Evolutionary conservation across 2,888 invertebrate species (phyloP), one percentile per base, ranked within the genome.

Genomic region (Drosophila conformis): DNA sequence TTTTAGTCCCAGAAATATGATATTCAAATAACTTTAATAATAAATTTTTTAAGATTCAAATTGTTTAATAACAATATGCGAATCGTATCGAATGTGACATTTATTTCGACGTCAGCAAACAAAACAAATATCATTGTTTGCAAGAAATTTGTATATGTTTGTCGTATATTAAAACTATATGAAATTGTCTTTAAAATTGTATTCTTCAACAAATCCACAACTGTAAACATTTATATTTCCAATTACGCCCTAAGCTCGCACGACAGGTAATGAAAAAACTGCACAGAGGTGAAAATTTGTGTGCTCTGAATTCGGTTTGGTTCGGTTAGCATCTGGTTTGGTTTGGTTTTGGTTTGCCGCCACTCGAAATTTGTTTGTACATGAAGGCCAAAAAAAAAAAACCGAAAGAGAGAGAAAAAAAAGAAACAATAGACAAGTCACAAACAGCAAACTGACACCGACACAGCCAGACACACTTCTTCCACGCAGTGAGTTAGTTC

Each of bases 301-400:
- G 10, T 25, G 48, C n/a, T 56, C 2, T 11, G 40, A 46, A 21
- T 61, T 42, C 5, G 6, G 25, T 40, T 59, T 40, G 35, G 33
- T 54, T 54, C 29, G 51, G 36, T 53, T 77, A 40, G 57, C 36
- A 60, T 52, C 64, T 64, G 64, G 58, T 69, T 62, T 54, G 29
- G 42, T 33, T 51, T 42, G 27, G 38, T 36, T 56, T 56, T 56
- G 56, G 33, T 51, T 42, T 36, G 57, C 31, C 35, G 36, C 42
- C 42, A 31, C 53, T 57, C 29, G 38, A 27, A 48, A 52, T 38
- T 27, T 57, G 60, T 66, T 73, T 69, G 57, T 69, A 52, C 29
- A 63, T 61, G 67, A 67, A 62, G 65, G 65, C 64, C 2, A 35
- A 2, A 31, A 10, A 58, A 15, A 21, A 31, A 38, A 46, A 42